Conservation (phyloP, 2,113 vertebrate genomes). For the Daphoenositta chrysoptera region DNA sequence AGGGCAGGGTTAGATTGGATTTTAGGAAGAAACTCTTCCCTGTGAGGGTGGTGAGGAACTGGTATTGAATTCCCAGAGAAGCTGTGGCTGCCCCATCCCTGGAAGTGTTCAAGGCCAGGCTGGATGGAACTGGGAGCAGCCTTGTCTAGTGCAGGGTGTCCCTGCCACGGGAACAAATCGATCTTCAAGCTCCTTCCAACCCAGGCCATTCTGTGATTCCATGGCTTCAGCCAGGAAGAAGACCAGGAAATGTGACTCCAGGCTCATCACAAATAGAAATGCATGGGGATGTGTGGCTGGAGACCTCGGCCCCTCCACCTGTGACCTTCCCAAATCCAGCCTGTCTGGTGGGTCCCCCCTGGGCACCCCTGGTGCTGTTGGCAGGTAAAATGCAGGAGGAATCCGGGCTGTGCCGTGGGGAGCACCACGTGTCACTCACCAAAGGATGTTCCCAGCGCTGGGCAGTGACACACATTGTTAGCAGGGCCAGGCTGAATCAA, state of each 20-base stretch:
- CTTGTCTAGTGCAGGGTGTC: neutral
- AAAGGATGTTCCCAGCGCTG: slow-evolving; percentile 45
- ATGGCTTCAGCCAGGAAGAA: neutral
- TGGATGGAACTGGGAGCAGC: neutral
- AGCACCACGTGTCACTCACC: neutral
- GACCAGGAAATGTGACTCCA: accelerated
- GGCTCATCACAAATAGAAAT: neutral
- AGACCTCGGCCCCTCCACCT: neutral
- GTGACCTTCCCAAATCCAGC: neutral
- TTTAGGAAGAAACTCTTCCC: neutral
- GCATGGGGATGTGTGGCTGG: neutral
- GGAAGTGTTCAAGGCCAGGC: neutral
- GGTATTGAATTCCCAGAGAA: neutral
- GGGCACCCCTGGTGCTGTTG: neutral
- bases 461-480: slow-evolving; percentile 70
- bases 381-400: slow-evolving; percentile 34
- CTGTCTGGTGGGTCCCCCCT: neutral
- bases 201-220: neutral
- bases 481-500: slow-evolving; percentile 16
- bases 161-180: neutral
- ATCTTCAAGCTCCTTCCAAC: neutral
- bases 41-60: neutral
- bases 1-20: neutral
- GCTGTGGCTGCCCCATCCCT: neutral
- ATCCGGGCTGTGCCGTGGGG: neutral